Base-by-base conservation (phyloP, 1,140 invertebrate genomes). In the Lutraria rhynchaena region DNA sequence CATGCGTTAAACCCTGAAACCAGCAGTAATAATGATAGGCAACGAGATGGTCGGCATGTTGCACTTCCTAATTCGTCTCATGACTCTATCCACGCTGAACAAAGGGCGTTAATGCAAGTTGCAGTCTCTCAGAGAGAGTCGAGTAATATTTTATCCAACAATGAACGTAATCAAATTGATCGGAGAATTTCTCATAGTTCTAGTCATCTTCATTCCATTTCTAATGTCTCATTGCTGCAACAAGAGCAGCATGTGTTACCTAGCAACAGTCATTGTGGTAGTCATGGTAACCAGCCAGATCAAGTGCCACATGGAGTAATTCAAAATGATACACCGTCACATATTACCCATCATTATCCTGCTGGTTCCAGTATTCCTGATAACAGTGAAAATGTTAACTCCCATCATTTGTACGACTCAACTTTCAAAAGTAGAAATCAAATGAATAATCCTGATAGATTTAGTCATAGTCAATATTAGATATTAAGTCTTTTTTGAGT, bases 281-380 rank as follows among this genome's bases (percentile, higher is more conserved):
- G 9, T 11, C 58, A 27, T 31, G 37, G 33, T 19, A 19, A 41
- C 24, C 65, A 49, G 27, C 65, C 49, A 17, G 49, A 13, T 13
- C 44, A 35, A 13, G 15, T 69, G 35, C 37, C 49, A 35, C 69
- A 71, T 24, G 19, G 7, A 33, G 22, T 41, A 15, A 31, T 31
- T 2, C 44, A 51, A 22, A 55, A 17, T 71, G 69, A 71, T 71
- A 27, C 31, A 11, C 69, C 51, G 29, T 37, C 69, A 15, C 69
- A 71, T 57, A 22, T 71, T 61, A 24, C 71, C 57, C 71, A 75
- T 60, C 71, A 60, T 58, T 61, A 60, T 46, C 71, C 55, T 3
- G 57, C 44, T 22, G 44, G 4, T 53, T 58, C 33, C 55, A 41
- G 29, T 49, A 69, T 9, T n/a, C 57, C 13, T 5, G 31, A 61